Evolutionary conservation across 1,140 invertebrate species (phyloP).

Genomic region (Drosophila santomea): DNA sequence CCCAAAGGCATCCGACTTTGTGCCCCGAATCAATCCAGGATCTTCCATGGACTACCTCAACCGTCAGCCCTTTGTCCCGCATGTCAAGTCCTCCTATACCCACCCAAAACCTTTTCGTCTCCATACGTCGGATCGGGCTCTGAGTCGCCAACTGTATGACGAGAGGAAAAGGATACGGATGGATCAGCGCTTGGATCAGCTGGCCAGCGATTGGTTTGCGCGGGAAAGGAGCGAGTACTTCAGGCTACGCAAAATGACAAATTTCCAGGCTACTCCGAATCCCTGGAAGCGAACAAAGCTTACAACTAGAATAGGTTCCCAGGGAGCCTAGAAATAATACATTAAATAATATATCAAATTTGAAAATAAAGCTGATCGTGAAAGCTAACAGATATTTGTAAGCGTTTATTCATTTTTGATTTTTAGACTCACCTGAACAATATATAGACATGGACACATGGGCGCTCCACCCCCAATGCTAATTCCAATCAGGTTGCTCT

Average conservation of each 20-base stretch:
- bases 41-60: conserved; percentile 8
- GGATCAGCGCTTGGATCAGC: neutral
- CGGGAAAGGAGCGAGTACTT: conserved; percentile 21
- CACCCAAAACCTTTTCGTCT: conserved; percentile 47
- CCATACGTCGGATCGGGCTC: conserved; percentile 19
- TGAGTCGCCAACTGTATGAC: conserved; percentile 35
- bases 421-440: conserved; percentile 91
- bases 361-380: neutral
- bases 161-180: conserved; percentile 2
- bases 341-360: neutral
- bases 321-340: neutral
- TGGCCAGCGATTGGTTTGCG: neutral
- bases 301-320: neutral
- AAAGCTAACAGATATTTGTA: no score
- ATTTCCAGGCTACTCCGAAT: conserved; percentile 57
- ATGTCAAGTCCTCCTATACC: conserved; percentile 17
- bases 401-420: neutral
- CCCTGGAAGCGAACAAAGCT: conserved; percentile 38
- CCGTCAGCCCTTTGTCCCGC: conserved; percentile 48
- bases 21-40: conserved; percentile 14
- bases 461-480: conserved; percentile 98
- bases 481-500: conserved; percentile 98
- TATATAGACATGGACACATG: conserved; percentile 98
- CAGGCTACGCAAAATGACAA: conserved; percentile 30
- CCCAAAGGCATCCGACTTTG: neutral